phyloP scores from a whole-genome alignment of 2,888 invertebrate genomes.

The Nemapogon koenigi region DNA sequence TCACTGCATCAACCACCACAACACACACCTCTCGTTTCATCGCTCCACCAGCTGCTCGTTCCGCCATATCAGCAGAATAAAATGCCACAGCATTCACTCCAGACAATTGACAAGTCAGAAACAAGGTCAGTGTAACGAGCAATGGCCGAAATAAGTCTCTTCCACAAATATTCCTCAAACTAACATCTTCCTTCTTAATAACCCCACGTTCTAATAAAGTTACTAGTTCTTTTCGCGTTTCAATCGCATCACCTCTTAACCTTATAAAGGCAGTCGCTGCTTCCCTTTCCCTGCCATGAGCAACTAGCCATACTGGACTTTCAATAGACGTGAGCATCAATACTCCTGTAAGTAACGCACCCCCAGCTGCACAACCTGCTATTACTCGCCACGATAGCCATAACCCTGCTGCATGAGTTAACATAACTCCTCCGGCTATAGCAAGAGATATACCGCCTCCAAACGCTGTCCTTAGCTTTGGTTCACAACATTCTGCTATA shows the following conservation, averaged over 20 bases:
- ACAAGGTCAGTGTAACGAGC: slow-evolving; percentile 68
- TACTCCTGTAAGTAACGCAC: slow-evolving; percentile 57
- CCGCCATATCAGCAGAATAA: slow-evolving; percentile 72
- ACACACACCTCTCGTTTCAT: too few relatives aligned
- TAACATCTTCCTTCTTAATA: slow-evolving; percentile 32
- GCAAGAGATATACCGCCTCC: slow-evolving; percentile 68
- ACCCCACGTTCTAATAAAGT: slow-evolving; percentile 49
- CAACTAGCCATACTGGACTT: slow-evolving; percentile 72
- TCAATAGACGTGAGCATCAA: slow-evolving; percentile 67
- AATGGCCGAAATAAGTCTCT: slow-evolving; percentile 66
- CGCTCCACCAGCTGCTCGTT: slow-evolving; percentile 51
- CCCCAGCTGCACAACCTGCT: slow-evolving; percentile 58
- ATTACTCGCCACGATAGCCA: slow-evolving; percentile 68
- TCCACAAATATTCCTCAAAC: slow-evolving; percentile 32
- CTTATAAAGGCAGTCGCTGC: slow-evolving; percentile 66
- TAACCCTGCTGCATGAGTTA: slow-evolving; percentile 70
- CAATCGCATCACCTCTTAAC: slow-evolving; percentile 62
- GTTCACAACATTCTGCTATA: slow-evolving; percentile 67
- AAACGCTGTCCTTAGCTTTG: slow-evolving; percentile 68
- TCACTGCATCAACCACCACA: too few relatives aligned
- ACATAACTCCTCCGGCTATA: slow-evolving; percentile 68
- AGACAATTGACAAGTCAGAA: slow-evolving; percentile 72
- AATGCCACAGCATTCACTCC: slow-evolving; percentile 76
- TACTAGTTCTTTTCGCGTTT: slow-evolving; percentile 55
- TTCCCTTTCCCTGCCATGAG: slow-evolving; percentile 61